phyloP scores from a whole-genome alignment of 2,113 vertebrate species.

The Lepisosteus oculatus region DNA sequence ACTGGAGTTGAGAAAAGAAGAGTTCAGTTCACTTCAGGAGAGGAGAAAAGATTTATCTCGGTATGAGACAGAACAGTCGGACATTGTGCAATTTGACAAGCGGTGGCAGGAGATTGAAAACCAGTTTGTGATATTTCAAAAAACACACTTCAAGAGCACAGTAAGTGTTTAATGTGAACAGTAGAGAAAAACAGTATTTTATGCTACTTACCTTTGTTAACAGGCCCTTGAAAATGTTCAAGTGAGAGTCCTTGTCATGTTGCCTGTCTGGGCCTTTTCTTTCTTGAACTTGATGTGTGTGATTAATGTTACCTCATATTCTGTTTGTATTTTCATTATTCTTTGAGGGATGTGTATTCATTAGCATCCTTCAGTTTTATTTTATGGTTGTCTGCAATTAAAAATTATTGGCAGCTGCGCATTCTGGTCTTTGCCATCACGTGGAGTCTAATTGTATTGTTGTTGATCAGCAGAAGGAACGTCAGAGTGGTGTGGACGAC shows the following conservation, averaged over 20 bases:
- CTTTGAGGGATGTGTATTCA: no score
- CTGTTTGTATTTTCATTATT: no score
- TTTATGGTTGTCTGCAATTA: no score
- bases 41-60: background rate
- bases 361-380: no score
- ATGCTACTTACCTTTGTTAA: no score
- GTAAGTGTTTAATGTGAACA: background rate
- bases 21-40: constrained; percentile 24
- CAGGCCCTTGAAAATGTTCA: no score
- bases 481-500: background rate
- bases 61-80: background rate
- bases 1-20: constrained; percentile 25
- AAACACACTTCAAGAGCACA: background rate
- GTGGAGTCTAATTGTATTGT: background rate
- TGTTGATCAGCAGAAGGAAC: constrained; percentile 37
- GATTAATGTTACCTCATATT: no score
- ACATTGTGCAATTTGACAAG: background rate
- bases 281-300: no score
- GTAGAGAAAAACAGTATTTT: background rate
- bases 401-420: no score
- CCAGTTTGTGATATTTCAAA: background rate
- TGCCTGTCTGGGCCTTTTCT: no score
- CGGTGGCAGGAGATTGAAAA: constrained; percentile 18
- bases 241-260: no score
- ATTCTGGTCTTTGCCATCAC: no score